Evolutionary conservation across 2,797 vertebrate species (phyloP).

Genomic region (Gallirallus australis): DNA sequence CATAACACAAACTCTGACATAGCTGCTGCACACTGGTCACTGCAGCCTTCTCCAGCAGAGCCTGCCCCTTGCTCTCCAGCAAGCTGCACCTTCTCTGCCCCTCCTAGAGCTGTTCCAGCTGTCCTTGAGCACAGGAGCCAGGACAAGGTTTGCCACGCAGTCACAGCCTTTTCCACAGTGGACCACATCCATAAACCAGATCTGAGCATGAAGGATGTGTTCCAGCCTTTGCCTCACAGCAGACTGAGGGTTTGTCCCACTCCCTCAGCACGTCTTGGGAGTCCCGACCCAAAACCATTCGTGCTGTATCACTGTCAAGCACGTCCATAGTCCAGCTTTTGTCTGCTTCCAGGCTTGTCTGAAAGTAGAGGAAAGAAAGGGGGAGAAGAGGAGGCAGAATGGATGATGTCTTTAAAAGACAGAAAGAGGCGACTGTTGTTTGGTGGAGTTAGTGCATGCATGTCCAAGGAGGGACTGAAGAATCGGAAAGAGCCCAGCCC

Average conservation of each 20-base stretch:
- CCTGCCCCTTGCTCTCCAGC: not conserved
- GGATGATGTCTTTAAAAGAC: not conserved
- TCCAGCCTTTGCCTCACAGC: not conserved
- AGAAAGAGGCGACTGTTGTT: not conserved
- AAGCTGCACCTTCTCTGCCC: not conserved
- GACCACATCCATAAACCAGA: not conserved
- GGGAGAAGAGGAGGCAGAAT: not conserved
- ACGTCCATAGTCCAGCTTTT: not conserved
- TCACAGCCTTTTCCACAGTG: not conserved
- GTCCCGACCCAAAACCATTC: not conserved
- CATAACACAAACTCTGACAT: not conserved
- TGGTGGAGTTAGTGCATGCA: not conserved
- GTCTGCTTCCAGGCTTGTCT: not conserved
- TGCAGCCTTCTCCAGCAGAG: not conserved
- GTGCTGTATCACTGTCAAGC: not conserved
- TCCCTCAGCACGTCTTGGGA: not conserved
- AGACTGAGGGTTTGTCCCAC: not conserved
- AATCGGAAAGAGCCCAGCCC: not conserved
- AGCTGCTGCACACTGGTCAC: not conserved
- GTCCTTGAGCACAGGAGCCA: not conserved
- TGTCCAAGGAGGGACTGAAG: not conserved
- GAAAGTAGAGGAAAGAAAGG: not conserved
- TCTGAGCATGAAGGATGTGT: rapidly evolving
- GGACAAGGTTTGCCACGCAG: not conserved
- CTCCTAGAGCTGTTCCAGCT: not conserved